Evolutionary conservation across 2,797 vertebrate species (phyloP), one percentile per base, ranked within the genome.

Genomic region (Sorex maritimensis): DNA sequence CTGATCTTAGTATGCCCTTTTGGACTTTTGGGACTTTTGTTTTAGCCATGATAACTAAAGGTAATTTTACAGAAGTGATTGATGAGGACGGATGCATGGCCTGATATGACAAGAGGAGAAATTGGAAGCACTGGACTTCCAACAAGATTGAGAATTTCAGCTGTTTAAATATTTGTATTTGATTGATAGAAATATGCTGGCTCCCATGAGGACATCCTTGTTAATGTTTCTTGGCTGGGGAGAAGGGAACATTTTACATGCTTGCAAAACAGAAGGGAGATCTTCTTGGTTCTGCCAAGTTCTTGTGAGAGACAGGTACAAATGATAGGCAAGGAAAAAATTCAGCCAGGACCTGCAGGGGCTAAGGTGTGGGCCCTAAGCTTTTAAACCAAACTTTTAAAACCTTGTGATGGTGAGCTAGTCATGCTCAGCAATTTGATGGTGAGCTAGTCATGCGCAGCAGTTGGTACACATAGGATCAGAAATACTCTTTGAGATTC

Each of bases 11-110:
- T n/a, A 79, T 83, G 81, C 9, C n/a, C 81, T 78, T 81, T 58
- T 67, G 34, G 68, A 78, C 30, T 96, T 86, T 84, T 74, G 34
- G 78, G 93, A 93, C 77, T 92, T 95, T 94, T 91, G 68, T 94
- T 96, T 96, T 84, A 95, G 86, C 13, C 49, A 17, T 91, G 75
- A 94, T 93, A 94, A 93, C 78, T 93, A 90, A 81, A 9, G 24
- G 58, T 91, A 87, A 96, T 95, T 97, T 96, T 97, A 90, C 93
- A 95, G 83, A 86, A 90, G 61, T 83, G 49, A 88, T 75, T 75
- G 78, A 77, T 94, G 82, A 90, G 6, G 74, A 88, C 81, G 75
- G 79, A 86, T 89, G 28, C 75, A 81, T 90, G 74, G 12, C 44
- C 17, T 85, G 92, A 17, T 55, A 10, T 91, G 84, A 88, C 55